Evolutionary conservation across 2,888 invertebrate species (phyloP).

Genomic region (Rhamnusium bicolor): DNA sequence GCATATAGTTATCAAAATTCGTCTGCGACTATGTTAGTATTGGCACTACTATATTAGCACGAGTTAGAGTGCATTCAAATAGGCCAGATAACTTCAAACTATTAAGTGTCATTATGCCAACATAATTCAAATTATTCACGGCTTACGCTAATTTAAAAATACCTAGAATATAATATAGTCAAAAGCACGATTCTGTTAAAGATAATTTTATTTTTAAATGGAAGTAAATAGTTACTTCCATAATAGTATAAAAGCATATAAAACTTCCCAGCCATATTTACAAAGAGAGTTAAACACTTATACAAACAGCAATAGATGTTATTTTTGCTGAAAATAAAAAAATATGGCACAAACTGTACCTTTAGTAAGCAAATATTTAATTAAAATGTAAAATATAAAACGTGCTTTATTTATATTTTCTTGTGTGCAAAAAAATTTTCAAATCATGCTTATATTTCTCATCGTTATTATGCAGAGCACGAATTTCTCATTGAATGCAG

Average conservation of each 20-base stretch:
- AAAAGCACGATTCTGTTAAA: background rate
- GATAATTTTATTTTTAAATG: background rate
- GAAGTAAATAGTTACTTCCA: too few relatives aligned
- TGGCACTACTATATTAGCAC: too few relatives aligned
- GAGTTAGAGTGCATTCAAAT: too few relatives aligned
- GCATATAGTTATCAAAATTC: too few relatives aligned
- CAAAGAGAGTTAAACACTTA: background rate
- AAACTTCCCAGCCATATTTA: background rate
- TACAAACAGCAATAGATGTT: background rate
- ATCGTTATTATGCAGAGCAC: slow-evolving; percentile 19
- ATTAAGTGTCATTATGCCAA: too few relatives aligned
- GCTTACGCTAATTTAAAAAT: too few relatives aligned
- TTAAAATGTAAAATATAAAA: slow-evolving; percentile 27
- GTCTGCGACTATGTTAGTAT: too few relatives aligned
- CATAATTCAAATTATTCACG: too few relatives aligned
- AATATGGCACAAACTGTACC: background rate
- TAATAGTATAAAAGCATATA: too few relatives aligned
- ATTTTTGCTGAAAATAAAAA: background rate
- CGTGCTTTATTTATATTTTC: slow-evolving; percentile 9
- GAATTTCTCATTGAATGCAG: background rate
- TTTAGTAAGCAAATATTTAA: slow-evolving; percentile 31
- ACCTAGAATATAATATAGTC: too few relatives aligned
- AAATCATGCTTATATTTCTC: slow-evolving; percentile 10
- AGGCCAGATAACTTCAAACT: too few relatives aligned
- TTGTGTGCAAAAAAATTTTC: background rate